Conservation (phyloP, 1,140 invertebrate species). For the Delia radicum region DNA sequence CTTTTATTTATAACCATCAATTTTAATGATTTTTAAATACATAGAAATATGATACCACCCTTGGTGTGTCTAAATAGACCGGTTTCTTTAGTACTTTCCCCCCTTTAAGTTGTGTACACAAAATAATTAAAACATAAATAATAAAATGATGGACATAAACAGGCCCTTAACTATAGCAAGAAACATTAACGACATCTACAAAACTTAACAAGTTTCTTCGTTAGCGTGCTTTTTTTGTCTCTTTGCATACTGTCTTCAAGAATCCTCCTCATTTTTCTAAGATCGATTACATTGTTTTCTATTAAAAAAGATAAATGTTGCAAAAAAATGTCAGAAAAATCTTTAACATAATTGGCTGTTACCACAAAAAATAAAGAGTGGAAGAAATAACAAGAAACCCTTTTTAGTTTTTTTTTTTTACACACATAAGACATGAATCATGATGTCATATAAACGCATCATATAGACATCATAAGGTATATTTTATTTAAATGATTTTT, state of each 20-base stretch:
- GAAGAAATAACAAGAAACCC: not conserved
- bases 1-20: not conserved
- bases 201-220: not conserved
- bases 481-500: not conserved
- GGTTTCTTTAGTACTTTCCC: not conserved
- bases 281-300: conserved; percentile 10
- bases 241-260: too few species aligned
- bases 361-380: not conserved
- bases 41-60: not conserved
- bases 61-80: not conserved
- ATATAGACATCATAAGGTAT: too few species aligned
- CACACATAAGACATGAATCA: too few species aligned
- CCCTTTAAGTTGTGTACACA: not conserved
- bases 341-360: not conserved
- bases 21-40: not conserved
- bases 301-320: too few species aligned
- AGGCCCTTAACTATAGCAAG: conserved; percentile 1
- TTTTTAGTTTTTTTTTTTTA: too few species aligned
- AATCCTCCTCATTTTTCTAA: not conserved
- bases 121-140: conserved; percentile 5
- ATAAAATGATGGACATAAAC: not conserved
- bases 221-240: not conserved
- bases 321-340: not conserved
- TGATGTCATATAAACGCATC: too few species aligned
- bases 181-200: not conserved